phyloP scores from a whole-genome alignment of 1,140 invertebrate genomes.

The Amphibalanus amphitrite region DNA sequence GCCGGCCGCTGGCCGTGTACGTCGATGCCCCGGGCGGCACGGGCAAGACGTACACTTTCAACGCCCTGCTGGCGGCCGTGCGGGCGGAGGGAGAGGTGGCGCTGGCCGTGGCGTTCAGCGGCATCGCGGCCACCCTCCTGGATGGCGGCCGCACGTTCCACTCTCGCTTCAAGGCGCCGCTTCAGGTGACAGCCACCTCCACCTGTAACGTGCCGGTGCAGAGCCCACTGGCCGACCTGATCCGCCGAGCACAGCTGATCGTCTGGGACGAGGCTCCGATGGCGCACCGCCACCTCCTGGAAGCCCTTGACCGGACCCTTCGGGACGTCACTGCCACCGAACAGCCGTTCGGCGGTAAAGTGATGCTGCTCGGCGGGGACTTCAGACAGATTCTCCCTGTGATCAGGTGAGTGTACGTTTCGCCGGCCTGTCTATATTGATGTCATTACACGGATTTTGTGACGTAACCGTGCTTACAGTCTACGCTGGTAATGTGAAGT shows the following conservation, averaged over 20 bases:
- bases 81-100: conserved; percentile 21
- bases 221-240: conserved; percentile 20
- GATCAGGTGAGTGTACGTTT: not conserved
- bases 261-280: conserved; percentile 19
- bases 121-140: conserved; percentile 34
- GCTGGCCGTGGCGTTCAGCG: conserved; percentile 32
- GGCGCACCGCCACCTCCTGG: conserved; percentile 17
- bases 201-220: conserved; percentile 26
- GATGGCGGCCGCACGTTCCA: conserved; percentile 32
- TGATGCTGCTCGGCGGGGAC: conserved; percentile 27
- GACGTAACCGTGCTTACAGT: too few relatives aligned
- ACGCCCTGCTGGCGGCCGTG: conserved; percentile 18
- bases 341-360: conserved; percentile 21
- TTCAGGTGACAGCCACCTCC: conserved; percentile 21
- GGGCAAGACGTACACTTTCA: conserved; percentile 24
- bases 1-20: conserved; percentile 6
- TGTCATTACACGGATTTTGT: too few relatives aligned
- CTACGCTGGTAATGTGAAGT: too few relatives aligned
- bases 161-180: conserved; percentile 31
- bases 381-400: conserved; percentile 34
- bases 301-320: conserved; percentile 23
- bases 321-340: conserved; percentile 20
- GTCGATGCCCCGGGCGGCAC: conserved; percentile 19
- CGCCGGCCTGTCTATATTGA: too few relatives aligned
- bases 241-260: conserved; percentile 21